Conservation (phyloP, 2,113 vertebrate genomes). For the Hemicordylus capensis region DNA sequence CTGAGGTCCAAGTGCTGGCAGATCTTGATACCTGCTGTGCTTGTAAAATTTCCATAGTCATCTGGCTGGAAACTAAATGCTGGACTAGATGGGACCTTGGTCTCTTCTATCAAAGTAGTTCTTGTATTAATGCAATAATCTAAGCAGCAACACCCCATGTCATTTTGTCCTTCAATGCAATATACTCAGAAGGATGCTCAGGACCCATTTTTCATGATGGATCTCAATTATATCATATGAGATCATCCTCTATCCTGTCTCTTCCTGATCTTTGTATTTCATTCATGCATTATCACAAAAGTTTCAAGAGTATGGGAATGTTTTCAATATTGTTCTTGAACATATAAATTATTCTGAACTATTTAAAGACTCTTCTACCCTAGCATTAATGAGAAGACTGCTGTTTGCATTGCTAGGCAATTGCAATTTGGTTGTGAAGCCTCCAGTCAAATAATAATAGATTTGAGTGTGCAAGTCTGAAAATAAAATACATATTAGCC, state of each 20-base stretch:
- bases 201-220: background rate
- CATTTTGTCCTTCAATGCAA: background rate
- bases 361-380: background rate
- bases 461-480: conserved; percentile 18
- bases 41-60: too few relatives aligned
- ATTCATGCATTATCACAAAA: background rate
- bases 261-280: background rate
- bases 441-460: background rate
- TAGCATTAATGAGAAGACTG: background rate
- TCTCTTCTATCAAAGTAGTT: background rate
- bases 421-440: background rate
- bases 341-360: background rate
- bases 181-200: background rate
- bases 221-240: background rate
- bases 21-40: too few relatives aligned
- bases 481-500: conserved; percentile 19
- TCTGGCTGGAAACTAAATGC: too few relatives aligned
- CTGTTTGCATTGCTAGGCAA: background rate
- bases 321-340: background rate
- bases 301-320: background rate
- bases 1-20: too few relatives aligned
- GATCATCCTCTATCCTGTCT: background rate
- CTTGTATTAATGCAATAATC: background rate
- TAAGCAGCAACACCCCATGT: too few relatives aligned
- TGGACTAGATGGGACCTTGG: too few relatives aligned